Evolutionary conservation across 2,888 invertebrate genomes (phyloP), one percentile per base, ranked within the genome.

Genomic region (Andrena flavipes): DNA sequence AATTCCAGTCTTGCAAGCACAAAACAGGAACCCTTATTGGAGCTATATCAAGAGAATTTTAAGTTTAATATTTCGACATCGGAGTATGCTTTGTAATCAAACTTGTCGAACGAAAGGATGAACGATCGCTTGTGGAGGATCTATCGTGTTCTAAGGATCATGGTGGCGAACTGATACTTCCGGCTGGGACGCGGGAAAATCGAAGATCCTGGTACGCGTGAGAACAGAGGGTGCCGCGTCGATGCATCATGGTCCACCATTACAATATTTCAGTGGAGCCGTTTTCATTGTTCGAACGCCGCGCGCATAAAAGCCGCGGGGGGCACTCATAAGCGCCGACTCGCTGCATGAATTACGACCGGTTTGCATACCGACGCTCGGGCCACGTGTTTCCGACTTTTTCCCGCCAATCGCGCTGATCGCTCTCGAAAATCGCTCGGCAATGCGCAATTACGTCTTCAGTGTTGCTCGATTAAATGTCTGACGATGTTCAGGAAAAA

Each of bases 231-330:
- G 69, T 68, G 72, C 69, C 79, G 86, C 84, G 76, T 59, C 87
- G 80, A 84, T 83, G 87, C 84, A 76, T 79, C 79, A 75, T 74
- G 85, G 59, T 51, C 59, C 67, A 26, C 85, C 87, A 87, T 87
- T 81, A 84, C 84, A 86, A 87, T 87, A 87, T 87, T 87, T 87
- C 86, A 87, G 82, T 84, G 64, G 86, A 63, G 80, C 82, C 81
- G 71, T 84, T 84, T 79, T 87, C 87, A 87, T 85, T 86, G 80
- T 84, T 85, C 87, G 72, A 87, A 73, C 85, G 82, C 71, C 76
- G 82, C 75, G 82, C 79, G 69, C 84, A 82, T 85, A 85, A 85
- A 85, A 80, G 82, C 88, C 82, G 75, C 86, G 76, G 88, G 82
- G 76, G 80, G 82, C 67, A 74, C 82, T 87, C 86, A 86, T 84